These are phyloP conservation scores for Hydrophis major DNA, from an alignment of 2,797 vertebrate species.

Conservation along the genomic window DNA sequence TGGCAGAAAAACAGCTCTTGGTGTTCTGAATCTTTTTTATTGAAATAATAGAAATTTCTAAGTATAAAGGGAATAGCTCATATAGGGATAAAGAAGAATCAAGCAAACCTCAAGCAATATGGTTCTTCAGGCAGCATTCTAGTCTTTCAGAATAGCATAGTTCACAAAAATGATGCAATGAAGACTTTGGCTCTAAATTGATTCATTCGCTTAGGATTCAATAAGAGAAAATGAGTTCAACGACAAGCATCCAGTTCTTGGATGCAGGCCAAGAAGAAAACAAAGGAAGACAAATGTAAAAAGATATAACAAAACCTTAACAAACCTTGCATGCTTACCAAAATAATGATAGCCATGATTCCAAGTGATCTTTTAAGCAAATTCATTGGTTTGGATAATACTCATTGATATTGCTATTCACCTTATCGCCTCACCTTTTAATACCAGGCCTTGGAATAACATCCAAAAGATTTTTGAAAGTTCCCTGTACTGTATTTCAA, in stretches of 20 bases:
- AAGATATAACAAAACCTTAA: background rate
- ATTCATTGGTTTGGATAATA: background rate
- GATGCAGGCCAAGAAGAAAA: background rate
- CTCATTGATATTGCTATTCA: background rate
- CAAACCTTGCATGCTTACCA: background rate
- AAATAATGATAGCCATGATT: background rate
- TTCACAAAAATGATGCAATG: background rate
- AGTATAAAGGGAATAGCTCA: background rate
- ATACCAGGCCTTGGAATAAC: background rate
- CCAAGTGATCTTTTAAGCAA: background rate
- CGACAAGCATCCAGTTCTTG: background rate
- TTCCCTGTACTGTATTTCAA: background rate
- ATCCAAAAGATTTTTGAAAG: background rate
- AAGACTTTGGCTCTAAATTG: background rate
- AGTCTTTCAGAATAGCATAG: background rate
- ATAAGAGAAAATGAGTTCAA: background rate
- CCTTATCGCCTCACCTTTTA: background rate
- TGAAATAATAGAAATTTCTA: slow-evolving; percentile 4
- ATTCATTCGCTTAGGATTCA: background rate
- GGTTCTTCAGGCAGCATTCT: background rate
- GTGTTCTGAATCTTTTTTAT: slow-evolving; percentile 14
- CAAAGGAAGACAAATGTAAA: background rate
- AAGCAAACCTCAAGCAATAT: background rate
- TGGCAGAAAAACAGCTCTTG: background rate
- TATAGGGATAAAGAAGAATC: background rate